A percentile compares a stretch with the other conserved stretches of the same genome.
Conservation (phyloP, 2,797 vertebrate genomes). For the Halcyon badia region DNA sequence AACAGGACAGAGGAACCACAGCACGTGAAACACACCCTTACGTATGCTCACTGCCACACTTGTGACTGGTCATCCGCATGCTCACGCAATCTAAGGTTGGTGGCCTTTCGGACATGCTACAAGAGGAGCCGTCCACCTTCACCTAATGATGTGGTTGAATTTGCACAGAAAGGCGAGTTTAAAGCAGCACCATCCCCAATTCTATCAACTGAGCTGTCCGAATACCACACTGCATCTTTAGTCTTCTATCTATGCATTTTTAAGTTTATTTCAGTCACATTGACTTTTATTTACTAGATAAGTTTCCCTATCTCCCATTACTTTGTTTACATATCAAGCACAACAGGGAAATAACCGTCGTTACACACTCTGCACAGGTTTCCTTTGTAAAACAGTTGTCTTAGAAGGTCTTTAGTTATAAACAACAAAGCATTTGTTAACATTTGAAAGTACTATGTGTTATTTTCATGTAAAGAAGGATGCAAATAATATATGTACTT, state of each 20-base stretch:
- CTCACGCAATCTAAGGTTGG: not conserved
- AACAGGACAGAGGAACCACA: not conserved
- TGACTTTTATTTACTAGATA: not conserved
- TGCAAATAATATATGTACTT: not conserved
- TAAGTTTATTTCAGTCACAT: not conserved
- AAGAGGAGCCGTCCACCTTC: not conserved
- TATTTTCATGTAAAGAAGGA: not conserved
- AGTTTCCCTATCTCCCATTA: not conserved
- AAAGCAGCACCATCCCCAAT: not conserved
- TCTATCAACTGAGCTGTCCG: not conserved
- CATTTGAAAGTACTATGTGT: not conserved
- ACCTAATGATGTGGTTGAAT: not conserved
- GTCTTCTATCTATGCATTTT: not conserved
- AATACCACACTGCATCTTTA: not conserved
- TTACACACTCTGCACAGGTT: not conserved
- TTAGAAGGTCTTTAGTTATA: not conserved
- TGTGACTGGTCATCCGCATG: not conserved
- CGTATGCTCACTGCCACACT: accelerated
- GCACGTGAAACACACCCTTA: not conserved
- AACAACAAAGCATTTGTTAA: not conserved
- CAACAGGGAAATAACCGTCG: not conserved
- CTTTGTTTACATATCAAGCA: not conserved
- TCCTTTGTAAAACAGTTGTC: not conserved
- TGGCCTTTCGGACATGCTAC: not conserved
- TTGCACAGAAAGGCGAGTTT: not conserved